phyloP scores from a whole-genome alignment of 2,113 vertebrate species.

The Ranitomeya imitator region DNA sequence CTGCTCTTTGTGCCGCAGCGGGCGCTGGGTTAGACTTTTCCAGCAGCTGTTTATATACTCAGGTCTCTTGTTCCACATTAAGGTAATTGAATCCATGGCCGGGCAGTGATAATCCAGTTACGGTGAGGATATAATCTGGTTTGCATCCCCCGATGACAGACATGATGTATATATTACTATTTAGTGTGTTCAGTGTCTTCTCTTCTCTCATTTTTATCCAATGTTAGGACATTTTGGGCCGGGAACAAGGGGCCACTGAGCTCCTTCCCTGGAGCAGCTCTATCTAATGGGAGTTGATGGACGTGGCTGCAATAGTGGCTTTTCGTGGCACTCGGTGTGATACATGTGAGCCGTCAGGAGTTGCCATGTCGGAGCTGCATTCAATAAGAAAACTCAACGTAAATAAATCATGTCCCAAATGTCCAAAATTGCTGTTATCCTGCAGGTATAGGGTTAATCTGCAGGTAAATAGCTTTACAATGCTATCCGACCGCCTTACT shows the following conservation, averaged over 20 bases:
- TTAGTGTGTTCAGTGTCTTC: background rate
- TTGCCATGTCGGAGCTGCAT: too few relatives aligned
- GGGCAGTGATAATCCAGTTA: background rate
- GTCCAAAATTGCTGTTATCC: too few relatives aligned
- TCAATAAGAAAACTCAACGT: too few relatives aligned
- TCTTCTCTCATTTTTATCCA: background rate
- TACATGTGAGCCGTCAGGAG: too few relatives aligned
- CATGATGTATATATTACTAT: background rate
- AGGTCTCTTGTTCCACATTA: background rate
- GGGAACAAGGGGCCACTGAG: background rate
- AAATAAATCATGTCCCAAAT: too few relatives aligned
- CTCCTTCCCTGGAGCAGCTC: too few relatives aligned
- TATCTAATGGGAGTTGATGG: too few relatives aligned
- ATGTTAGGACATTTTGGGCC: background rate
- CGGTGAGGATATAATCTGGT: slow-evolving; percentile 1
- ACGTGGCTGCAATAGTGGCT: too few relatives aligned
- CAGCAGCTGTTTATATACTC: background rate
- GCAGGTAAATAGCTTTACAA: too few relatives aligned
- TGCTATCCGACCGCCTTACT: too few relatives aligned
- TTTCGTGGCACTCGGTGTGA: too few relatives aligned
- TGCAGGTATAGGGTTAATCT: too few relatives aligned
- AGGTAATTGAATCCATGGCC: background rate
- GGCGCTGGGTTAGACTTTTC: background rate
- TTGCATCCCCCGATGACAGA: background rate
- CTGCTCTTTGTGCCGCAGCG: background rate